Percentiles rank a stretch among this genome's conserved stretches.
Evolutionary conservation across 2,797 vertebrate genomes (phyloP).

Genomic region (Chelonia mydas): DNA sequence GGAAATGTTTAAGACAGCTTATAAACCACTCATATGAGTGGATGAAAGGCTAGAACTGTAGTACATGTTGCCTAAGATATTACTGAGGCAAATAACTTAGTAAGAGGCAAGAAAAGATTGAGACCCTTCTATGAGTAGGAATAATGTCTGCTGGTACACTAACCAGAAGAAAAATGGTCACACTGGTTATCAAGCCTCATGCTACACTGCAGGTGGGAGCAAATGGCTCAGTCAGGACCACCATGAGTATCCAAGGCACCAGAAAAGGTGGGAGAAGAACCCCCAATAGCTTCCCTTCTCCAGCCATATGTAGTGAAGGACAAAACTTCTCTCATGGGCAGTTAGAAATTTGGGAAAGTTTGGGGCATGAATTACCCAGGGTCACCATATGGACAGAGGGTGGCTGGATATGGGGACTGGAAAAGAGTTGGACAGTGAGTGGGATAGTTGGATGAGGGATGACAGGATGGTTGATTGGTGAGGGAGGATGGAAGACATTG

Average conservation of each 20-base stretch:
- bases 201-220: conserved; percentile 20
- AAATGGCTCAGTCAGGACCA: neutral
- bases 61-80: neutral
- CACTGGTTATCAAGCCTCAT: conserved; percentile 1
- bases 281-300: neutral
- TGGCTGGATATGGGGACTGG: neutral
- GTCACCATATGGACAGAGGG: neutral
- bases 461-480: neutral
- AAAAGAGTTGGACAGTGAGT: neutral
- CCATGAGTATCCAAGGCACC: neutral
- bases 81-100: neutral
- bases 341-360: neutral
- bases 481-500: neutral
- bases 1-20: neutral
- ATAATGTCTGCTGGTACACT: conserved; percentile 2
- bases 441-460: neutral
- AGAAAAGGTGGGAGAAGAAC: neutral
- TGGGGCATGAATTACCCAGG: neutral
- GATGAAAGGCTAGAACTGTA: neutral
- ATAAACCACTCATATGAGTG: neutral
- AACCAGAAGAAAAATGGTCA: neutral
- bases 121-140: neutral
- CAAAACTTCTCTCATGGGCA: neutral
- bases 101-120: conserved; percentile 19
- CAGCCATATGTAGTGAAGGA: neutral